Evolutionary conservation across 2,113 vertebrate species (phyloP), one percentile per base, ranked within the genome.

Genomic region (Chloroceryle aenea): DNA sequence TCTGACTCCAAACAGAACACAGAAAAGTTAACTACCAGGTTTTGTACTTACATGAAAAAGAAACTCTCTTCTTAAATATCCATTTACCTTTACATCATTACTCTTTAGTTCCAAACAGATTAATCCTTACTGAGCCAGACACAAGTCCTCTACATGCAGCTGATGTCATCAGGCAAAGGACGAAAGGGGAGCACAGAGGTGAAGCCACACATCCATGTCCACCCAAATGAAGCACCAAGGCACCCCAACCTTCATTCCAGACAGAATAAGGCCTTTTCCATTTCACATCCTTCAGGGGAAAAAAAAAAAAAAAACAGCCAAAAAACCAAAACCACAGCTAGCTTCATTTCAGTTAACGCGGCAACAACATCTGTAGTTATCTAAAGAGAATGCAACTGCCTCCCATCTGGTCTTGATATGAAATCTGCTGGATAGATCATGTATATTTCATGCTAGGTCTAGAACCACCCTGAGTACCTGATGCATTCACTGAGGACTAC

Each of bases 81-180:
- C 45, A 16, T 45, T 61, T 76, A 30, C 26, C 17, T 76, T 90
- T 47, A 42, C 19, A 19, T 81, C 47, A 21, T 10, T 42, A 15
- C 34, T 25, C 29, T 83, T 69, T 26, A 73, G 16, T 61, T 22
- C 16, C 29, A 66, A 36, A 3, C 19, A 61, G 45, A 85, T 56
- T 61, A 69, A 78, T 36, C 38, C 6, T 68, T 34, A 62, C 13
- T 52, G 26, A 56, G 9, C 12, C 17, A 66, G 45, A 26, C 6
- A n/a, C 29, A 11, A 29, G 7, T 62, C 29, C 27, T 56, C 40
- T 29, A 34, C 19, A 43, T 0, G 0, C 13, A 72, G 34, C 7
- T 77, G 48, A 50, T 64, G 48, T 20, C 85, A 38, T 6, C 34
- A 45, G 18, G 20, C 2, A 18, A 42, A 74, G 23, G 66, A 42